Evolutionary conservation across 2,113 vertebrate species (phyloP), one percentile per base, ranked within the genome.

Genomic region (Saguinus midas): DNA sequence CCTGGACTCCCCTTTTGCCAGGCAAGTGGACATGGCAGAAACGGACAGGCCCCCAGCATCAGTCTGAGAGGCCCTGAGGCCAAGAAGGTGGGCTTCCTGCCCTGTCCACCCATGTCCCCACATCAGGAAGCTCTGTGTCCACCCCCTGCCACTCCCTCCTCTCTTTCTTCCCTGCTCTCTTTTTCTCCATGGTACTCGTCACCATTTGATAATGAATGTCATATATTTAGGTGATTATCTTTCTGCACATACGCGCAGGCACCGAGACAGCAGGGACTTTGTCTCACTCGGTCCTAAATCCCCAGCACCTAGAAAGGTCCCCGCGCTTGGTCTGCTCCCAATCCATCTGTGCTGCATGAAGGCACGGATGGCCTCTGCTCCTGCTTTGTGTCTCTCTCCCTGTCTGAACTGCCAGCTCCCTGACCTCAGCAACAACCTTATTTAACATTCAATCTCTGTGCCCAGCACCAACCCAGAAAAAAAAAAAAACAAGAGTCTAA

Each of bases 301-400:
- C 64, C 75, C 40, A 32, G 40, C 10, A 55, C 20, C 85, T 25
- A 12, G 75, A 43, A 10, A 14, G 29, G 87, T 35, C 66, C 16
- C 18, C 7, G 21, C 12, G 9, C 0, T 0, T 8, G 16, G 17
- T 40, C 90, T 35, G 57, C 45, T 75, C 58, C 78, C 68, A 21
- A 14, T 2, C 10, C 66, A 43, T 14, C 17, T 2, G 1, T 37
- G 21, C 6, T 20, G 13, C 3, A 7, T 7, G 16, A 81, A 58
- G 14, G 66, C n/a, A 43, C 12, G 20, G 3, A 3, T 21, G 72
- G 64, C 29, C 58, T 64, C 27, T 6, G 61, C 61, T 64, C 61
- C 27, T 29, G 27, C 27, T 29, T 5, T 80, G 3, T 2, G 6
- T 57, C 48, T 55, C 66, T 32, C 68, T 84, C 48, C 85, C 55